Percentiles rank a stretch among this genome's conserved stretches.
Conservation (phyloP, 2,113 vertebrate genomes). For the Addax nasomaculatus region DNA sequence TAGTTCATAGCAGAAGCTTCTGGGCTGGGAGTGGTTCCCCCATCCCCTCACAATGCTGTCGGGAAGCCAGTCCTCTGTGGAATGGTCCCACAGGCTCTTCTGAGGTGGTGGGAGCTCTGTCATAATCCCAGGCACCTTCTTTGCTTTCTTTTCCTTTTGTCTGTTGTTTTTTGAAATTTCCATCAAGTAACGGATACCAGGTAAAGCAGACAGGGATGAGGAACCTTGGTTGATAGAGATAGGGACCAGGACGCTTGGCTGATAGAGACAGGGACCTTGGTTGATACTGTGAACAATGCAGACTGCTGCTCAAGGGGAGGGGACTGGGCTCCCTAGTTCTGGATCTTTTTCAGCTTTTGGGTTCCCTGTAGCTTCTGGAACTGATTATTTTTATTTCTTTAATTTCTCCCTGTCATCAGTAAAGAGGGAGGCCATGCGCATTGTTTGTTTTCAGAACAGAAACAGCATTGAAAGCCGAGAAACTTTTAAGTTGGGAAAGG, state of each 20-base stretch:
- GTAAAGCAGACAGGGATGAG: neutral
- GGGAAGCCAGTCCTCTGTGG: neutral
- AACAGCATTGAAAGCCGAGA: neutral
- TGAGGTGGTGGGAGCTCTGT: neutral
- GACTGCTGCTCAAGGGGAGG: neutral
- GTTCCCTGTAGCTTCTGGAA: conserved; percentile 4
- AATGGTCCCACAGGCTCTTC: neutral
- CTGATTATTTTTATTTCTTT: neutral
- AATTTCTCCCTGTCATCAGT: neutral
- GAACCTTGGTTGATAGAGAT: neutral
- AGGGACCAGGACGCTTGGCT: neutral
- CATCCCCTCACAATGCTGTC: neutral
- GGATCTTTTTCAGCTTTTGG: neutral
- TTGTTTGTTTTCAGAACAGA: neutral
- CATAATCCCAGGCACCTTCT: neutral
- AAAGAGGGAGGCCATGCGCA: neutral
- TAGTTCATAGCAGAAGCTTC: neutral
- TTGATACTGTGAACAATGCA: rapidly evolving
- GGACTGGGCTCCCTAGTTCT: neutral
- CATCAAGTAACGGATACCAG: neutral
- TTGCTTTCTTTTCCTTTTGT: neutral
- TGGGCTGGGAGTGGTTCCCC: neutral
- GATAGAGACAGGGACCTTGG: neutral
- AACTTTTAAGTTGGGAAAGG: neutral
- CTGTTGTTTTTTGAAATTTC: neutral